These are phyloP conservation scores for Oscheius sp. DNA, from an alignment of 2,888 invertebrate species.

Conservation along the genomic window DNA sequence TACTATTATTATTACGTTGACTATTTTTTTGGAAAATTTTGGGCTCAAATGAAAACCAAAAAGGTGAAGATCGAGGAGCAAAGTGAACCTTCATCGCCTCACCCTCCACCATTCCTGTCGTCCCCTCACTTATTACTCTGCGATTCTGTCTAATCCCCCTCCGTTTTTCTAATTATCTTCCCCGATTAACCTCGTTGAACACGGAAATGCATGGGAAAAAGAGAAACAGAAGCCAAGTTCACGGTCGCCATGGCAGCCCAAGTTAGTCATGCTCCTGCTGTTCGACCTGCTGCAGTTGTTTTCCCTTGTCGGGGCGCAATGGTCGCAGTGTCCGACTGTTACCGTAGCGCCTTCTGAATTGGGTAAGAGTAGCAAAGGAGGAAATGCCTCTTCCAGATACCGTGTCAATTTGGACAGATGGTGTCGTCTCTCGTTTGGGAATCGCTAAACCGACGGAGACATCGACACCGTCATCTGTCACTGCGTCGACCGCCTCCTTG, in stretches of 20 bases:
- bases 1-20: too few relatives aligned
- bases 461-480: not conserved
- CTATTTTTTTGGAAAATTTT: too few relatives aligned
- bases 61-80: too few relatives aligned
- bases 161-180: too few relatives aligned
- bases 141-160: too few relatives aligned
- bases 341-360: not conserved
- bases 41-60: too few relatives aligned
- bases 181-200: too few relatives aligned
- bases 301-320: not conserved
- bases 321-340: not conserved
- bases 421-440: constrained; percentile 1
- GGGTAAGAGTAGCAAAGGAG: not conserved
- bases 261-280: constrained; percentile 18
- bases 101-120: too few relatives aligned
- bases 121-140: too few relatives aligned
- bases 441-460: not conserved
- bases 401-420: constrained; percentile 25
- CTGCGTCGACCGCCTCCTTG: constrained; percentile 18
- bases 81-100: too few relatives aligned
- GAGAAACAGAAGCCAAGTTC: too few relatives aligned
- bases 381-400: not conserved
- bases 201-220: too few relatives aligned
- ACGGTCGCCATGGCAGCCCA: constrained; percentile 6
- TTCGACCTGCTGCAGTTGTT: constrained; percentile 3